These are phyloP conservation scores for Eulacestoma nigropectus DNA, from an alignment of 2,113 vertebrate species.

Conservation along the genomic window DNA sequence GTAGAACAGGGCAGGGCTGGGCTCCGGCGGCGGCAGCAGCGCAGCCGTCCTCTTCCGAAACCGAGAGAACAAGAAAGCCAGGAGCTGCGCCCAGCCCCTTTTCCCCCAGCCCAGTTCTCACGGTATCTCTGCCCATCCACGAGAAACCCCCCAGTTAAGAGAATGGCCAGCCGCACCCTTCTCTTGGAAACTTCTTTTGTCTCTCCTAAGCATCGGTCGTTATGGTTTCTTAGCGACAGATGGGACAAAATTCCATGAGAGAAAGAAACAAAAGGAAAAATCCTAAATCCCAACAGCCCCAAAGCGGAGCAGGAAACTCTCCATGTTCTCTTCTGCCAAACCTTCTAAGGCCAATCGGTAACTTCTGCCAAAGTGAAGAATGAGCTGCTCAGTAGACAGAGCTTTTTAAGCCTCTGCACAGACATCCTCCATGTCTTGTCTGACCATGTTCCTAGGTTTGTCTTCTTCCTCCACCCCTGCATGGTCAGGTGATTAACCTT, in stretches of 20 bases:
- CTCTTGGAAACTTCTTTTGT: not conserved
- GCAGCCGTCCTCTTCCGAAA: rapidly evolving
- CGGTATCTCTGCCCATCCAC: not conserved
- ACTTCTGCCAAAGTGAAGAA: not conserved
- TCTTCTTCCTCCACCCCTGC: not conserved
- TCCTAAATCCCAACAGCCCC: not conserved
- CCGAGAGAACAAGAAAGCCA: not conserved
- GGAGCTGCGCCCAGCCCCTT: rapidly evolving
- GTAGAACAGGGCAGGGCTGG: not conserved
- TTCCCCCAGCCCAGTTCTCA: rapidly evolving
- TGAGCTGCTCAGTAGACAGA: not conserved
- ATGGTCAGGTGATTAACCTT: not conserved
- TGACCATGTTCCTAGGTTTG: not conserved
- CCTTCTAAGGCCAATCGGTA: rapidly evolving
- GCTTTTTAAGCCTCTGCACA: not conserved
- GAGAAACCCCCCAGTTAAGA: not conserved
- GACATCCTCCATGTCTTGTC: not conserved
- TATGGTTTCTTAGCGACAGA: not conserved
- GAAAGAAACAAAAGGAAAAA: not conserved
- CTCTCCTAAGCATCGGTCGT: rapidly evolving
- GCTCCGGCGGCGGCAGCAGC: not conserved
- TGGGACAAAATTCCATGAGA: not conserved
- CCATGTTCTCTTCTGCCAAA: not conserved
- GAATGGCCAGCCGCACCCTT: not conserved
- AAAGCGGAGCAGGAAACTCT: not conserved